A percentile compares a stretch with the other conserved stretches of the same genome.
phyloP scores from a whole-genome alignment of 2,797 vertebrate species.

The Arrhamphus sclerolepis region DNA sequence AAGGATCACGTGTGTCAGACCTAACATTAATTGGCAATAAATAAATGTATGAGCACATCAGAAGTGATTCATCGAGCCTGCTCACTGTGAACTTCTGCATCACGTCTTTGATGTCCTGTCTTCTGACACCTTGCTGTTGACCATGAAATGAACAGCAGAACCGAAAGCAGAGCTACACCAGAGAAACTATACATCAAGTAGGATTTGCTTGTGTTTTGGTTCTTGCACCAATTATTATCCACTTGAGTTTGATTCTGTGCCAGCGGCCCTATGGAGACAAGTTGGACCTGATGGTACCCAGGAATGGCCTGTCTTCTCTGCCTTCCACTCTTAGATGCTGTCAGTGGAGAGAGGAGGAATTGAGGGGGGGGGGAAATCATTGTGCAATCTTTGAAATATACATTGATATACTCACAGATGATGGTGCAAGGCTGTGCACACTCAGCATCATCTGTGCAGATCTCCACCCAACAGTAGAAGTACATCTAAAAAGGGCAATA shows the following conservation, averaged over 20 bases:
- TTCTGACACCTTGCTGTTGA: conserved; percentile 23
- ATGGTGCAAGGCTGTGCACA: conserved; percentile 69
- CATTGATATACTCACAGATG: conserved; percentile 58
- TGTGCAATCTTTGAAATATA: too few species aligned
- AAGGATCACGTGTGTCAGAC: too few species aligned
- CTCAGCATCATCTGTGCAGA: conserved; percentile 58
- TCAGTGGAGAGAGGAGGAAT: background rate
- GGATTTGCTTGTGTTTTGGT: conserved; percentile 35
- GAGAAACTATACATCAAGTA: conserved; percentile 42
- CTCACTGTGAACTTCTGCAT: conserved; percentile 10
- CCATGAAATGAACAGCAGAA: conserved; percentile 24
- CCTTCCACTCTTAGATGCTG: conserved; percentile 62
- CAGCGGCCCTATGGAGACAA: conserved; percentile 67
- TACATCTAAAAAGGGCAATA: conserved; percentile 57
- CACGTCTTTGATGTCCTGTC: background rate
- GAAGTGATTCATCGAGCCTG: conserved; percentile 40
- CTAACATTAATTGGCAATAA: background rate
- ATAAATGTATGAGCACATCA: background rate
- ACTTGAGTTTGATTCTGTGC: conserved; percentile 36
- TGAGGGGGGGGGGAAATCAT: too few species aligned
- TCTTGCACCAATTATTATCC: conserved; percentile 12
- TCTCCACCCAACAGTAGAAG: conserved; percentile 80
- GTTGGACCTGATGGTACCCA: conserved; percentile 29
- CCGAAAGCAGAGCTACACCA: conserved; percentile 73
- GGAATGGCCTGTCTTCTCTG: conserved; percentile 41